Evolutionary conservation across 2,888 invertebrate genomes (phyloP), one percentile per base, ranked within the genome.

Genomic region (Morpho helenor): DNA sequence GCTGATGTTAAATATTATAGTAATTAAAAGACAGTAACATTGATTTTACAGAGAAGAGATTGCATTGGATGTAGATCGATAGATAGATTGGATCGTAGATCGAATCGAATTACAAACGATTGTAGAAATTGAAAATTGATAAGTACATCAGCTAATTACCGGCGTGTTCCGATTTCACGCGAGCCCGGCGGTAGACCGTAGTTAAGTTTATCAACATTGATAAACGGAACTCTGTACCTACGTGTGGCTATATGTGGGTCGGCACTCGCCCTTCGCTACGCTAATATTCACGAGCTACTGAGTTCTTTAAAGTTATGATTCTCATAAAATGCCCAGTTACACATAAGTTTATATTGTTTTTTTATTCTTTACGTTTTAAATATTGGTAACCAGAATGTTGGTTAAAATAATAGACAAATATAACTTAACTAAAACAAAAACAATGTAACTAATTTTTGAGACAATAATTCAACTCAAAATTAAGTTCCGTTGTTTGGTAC

Each of bases 131-230:
- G 52, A 52, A 52, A 51, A 48, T 54, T 44, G 10, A 42, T 50
- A 45, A 42, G 44, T 53, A 59, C 64, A 62, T 49, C 53, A 53
- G 63, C 61, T 73, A 71, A 74, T 74, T 70, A 72, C 68, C 69
- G 67, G 63, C 62, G 69, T 64, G 68, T 61, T 57, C 66, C 77
- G 83, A 84, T 84, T 83, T 83, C 80, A 84, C 77, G 83, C 73
- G 66, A 68, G 63, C 60, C 63, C 74, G 68, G 65, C 67, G 71
- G 67, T 72, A 67, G 64, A 62, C 57, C 60, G 70, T 66, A 61
- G 71, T 73, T 71, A 69, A 74, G 71, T 76, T 77, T 79, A 79
- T 79, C 79, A 77, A 75, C 74, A 75, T 70, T 69, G 77, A 76
- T 78, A 77, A 75, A 70, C 61, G 55, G 49, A 47, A 16, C 9